Base-by-base conservation (phyloP, 2,888 invertebrate species). In the Heterodera filipjevi region DNA sequence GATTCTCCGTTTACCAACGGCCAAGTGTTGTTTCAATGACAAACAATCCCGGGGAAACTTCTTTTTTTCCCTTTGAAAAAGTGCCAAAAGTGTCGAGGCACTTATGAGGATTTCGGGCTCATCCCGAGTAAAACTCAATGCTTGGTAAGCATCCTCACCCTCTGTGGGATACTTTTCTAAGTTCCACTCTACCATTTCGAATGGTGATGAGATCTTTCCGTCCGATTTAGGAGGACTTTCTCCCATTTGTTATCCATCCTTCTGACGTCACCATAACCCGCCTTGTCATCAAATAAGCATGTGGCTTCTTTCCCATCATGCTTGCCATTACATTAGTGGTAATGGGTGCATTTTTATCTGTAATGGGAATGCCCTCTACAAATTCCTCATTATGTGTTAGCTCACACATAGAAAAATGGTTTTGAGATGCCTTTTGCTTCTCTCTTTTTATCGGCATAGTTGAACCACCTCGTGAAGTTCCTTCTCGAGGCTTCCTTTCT, bases 211-310 rank as follows among this genome's bases (percentile, higher is more conserved):
- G n/a, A 59, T 59, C 22, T 16, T n/a, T 59, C 59, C 22, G 59
- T 59, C n/a, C 59, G 22, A 59, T 59, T 59, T 6, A 59, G 59
- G 22, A 71, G 30, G 19, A 46, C 30, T 30, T 71, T 32, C 19
- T 71, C 71, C 71, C 71, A 71, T 19, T 46, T 71, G 16, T 30
- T 30, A 71, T 71, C 71, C 16, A 39, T 30, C 6, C 71, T 27
- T 71, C 32, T 27, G 30, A 59, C 10, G 2, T 59, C 3, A 59
- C 59, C 59, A 59, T 22, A 0, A 59, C 10, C 1, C n/a, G 22
- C 2, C 27, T 16, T 22, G 59, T 59, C 59, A 59, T 59, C 10
- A 59, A 10, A n/a, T 8, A 59, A 3, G 59, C 59, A n/a, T 59
- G 59, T 3, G 59, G n/a, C 27, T 59, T 59, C n/a, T 59, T 59